These are phyloP conservation scores for Nasonia oneida DNA, from an alignment of 2,888 invertebrate genomes.

Conservation along the genomic window DNA sequence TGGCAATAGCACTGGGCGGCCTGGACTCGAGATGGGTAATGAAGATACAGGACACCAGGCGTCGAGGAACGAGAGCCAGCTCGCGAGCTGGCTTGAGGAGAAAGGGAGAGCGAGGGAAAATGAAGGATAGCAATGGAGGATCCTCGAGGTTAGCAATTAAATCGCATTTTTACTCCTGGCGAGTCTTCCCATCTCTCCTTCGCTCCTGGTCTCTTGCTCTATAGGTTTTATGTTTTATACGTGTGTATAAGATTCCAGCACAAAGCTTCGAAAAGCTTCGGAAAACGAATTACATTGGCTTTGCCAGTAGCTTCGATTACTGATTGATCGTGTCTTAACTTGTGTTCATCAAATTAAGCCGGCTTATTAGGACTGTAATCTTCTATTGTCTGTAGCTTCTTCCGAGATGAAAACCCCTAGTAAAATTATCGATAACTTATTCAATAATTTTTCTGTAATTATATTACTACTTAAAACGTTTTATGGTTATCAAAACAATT, in stretches of 20 bases:
- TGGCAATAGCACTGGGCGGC: background rate
- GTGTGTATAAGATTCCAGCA: background rate
- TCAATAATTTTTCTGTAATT: background rate
- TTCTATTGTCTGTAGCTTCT: background rate
- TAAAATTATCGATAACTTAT: background rate
- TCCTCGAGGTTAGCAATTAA: conserved; percentile 28
- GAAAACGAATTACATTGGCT: background rate
- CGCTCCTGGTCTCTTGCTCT: background rate
- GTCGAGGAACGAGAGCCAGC: background rate
- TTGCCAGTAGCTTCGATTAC: background rate
- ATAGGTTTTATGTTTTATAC: background rate
- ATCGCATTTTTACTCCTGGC: conserved; percentile 12
- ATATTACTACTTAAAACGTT: background rate
- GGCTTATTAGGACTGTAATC: background rate
- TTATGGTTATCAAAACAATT: too few species aligned
- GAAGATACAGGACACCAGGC: conserved; percentile 41
- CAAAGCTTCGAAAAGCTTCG: background rate
- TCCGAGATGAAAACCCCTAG: background rate
- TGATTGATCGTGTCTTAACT: background rate
- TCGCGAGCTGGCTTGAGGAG: background rate
- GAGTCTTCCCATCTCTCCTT: background rate
- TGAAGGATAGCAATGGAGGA: conserved; percentile 14
- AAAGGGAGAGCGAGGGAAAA: conserved; percentile 10
- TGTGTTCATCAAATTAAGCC: background rate
- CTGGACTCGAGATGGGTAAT: conserved; percentile 26